Base-by-base conservation (phyloP, 1,140 invertebrate species). In the Hypothenemus hampei region DNA sequence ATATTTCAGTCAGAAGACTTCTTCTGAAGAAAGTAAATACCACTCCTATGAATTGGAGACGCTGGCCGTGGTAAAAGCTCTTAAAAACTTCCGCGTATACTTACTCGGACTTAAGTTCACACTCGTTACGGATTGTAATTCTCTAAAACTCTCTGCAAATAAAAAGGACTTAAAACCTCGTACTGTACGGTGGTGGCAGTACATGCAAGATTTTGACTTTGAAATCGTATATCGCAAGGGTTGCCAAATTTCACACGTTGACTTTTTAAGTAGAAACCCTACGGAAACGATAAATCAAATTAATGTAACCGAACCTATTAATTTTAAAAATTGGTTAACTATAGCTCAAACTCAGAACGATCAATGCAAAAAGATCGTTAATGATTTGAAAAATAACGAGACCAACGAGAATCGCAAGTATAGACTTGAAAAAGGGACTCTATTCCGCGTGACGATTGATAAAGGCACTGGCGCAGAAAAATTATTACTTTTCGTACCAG, bases 1-100 rank as follows among this genome's bases (percentile, higher is more conserved):
- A 19, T 72, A 72, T 51, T 73, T 61, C 33, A 71, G 61, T 31
- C 39, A 56, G 23, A 59, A 51, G 37, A 73, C 71, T 8, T 60
- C 62, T 3, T 33, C 39, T 1, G 53, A 43, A 23, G 64, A 70
- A 55, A 11, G 49, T 8, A 56, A 60, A 40, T 70, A 73, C 61
- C 68, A 72, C 59, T 72, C 67, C 0, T 72, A 69, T 33, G 69
- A 73, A 26, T 33, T 72, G 1, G 68, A 75, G 23, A 72, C 68
- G 23, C 21, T 74, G 3, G 71, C 69, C 0, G 66, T 73, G 7
- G 50, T 59, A 20, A 16, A 65, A 1, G 43, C 64, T 3, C 49
- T 64, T 50, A 50, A 65, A 55, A 57, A 68, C 50, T 70, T 68
- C 37, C 21, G 62, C 61, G 39, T 41, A 20, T 41, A 41, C 20